Percentiles rank a stretch among this genome's conserved stretches.
phyloP scores from a whole-genome alignment of 2,797 vertebrate species.

The Gallinago solitaria region DNA sequence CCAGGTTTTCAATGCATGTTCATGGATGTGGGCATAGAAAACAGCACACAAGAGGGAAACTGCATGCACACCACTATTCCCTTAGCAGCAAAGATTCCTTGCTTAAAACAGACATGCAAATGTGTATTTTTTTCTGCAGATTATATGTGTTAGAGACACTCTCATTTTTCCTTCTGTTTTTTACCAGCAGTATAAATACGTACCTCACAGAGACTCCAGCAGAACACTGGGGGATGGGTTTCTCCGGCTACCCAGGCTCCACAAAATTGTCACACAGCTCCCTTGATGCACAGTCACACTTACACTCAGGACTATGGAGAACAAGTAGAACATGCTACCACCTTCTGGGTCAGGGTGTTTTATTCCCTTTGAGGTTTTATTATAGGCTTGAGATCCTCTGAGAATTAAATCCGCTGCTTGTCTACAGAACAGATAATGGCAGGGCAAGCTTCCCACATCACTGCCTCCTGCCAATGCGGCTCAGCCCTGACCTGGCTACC shows the following conservation, averaged over 20 bases:
- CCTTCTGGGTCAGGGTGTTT: slow-evolving; percentile 44
- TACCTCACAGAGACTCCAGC: background rate
- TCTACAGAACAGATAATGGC: slow-evolving; percentile 54
- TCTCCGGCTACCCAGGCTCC: background rate
- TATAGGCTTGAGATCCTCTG: slow-evolving; percentile 26
- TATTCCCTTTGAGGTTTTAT: slow-evolving; percentile 48
- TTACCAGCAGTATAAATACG: slow-evolving; percentile 6
- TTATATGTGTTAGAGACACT: slow-evolving; percentile 11
- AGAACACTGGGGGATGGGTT: background rate
- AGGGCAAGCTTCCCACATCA: slow-evolving; percentile 50
- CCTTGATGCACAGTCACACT: background rate
- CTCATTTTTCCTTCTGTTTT: slow-evolving; percentile 44
- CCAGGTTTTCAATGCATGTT: background rate
- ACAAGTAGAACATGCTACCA: background rate
- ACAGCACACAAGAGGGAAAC: background rate
- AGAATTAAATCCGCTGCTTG: slow-evolving; percentile 44
- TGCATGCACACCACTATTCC: background rate
- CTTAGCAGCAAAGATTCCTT: background rate
- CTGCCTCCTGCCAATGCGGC: slow-evolving; percentile 12
- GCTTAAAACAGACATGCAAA: slow-evolving; percentile 8
- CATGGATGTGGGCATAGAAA: background rate
- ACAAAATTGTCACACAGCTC: slow-evolving; percentile 1
- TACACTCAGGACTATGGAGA: background rate
- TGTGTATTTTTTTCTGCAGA: slow-evolving; percentile 34
- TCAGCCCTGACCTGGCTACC: slow-evolving; percentile 50